A percentile compares a stretch with the other conserved stretches of the same genome.
phyloP scores from a whole-genome alignment of 2,888 invertebrate genomes.

The Microctonus hyperodae region DNA sequence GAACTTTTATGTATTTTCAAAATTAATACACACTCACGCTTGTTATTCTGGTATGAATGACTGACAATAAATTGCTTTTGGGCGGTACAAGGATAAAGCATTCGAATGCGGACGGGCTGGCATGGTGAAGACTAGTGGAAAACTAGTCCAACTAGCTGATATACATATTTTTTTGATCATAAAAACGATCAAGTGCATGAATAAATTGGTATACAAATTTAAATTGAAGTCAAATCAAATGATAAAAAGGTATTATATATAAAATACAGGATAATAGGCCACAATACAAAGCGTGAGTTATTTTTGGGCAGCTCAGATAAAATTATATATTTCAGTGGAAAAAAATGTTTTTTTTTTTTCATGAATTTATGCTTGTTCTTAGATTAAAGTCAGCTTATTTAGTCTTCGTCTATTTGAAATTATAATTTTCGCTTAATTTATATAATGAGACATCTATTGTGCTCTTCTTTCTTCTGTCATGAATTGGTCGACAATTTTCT shows the following conservation, averaged over 20 bases:
- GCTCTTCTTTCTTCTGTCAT: slow-evolving; percentile 66
- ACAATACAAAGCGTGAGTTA: slow-evolving; percentile 12
- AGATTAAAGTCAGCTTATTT: slow-evolving; percentile 4
- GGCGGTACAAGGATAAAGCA: slow-evolving; percentile 11
- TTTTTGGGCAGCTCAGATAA: neutral
- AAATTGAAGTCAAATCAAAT: slow-evolving; percentile 33
- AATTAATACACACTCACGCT: neutral
- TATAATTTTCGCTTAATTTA: slow-evolving; percentile 31
- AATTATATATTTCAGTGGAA: slow-evolving; percentile 10
- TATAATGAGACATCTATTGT: slow-evolving; percentile 49
- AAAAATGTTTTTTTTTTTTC: slow-evolving; percentile 27
- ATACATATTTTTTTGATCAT: neutral
- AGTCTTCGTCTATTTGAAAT: slow-evolving; percentile 30
- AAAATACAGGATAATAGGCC: slow-evolving; percentile 39
- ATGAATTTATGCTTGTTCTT: slow-evolving; percentile 19
- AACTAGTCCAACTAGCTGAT: slow-evolving; percentile 55
- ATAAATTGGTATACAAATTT: neutral
- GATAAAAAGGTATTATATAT: slow-evolving; percentile 14
- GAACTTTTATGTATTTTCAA: neutral
- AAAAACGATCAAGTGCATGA: neutral
- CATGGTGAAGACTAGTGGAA: slow-evolving; percentile 57
- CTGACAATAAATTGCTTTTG: neutral
- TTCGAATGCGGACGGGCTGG: slow-evolving; percentile 58
- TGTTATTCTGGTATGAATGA: neutral
- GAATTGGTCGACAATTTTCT: slow-evolving; percentile 67